Evolutionary conservation across 92 coral and sea anemone genomes (phyloP), one percentile per base, ranked within the genome.

Genomic region (Meandrina meandrites): DNA sequence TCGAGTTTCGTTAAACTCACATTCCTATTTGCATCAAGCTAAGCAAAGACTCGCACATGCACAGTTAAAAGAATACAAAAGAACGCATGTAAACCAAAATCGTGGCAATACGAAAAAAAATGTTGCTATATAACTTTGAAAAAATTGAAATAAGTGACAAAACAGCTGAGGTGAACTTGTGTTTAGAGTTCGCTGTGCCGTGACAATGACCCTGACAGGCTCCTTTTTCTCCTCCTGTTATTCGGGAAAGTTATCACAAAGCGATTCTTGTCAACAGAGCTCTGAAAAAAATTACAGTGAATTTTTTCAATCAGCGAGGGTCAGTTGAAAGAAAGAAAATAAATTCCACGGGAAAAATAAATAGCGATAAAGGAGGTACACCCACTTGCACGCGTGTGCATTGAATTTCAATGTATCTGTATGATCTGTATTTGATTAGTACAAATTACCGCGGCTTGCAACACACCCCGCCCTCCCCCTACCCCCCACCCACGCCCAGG

Each of bases 251-350:
- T 90, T 22, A 94, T 89, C 86, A 95, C 91, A 86, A 96, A 96
- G 11, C 99, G 94, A 78, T 93, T 92, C 92, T 96, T 96, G 91
- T 96, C 99, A 76, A 96, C 94, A 28, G 99, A 95, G 80, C 99
- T 96, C 99, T 96, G 85, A 79, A 71, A 62, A 80, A 35, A 36
- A 79, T 34, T 40, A 7, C 4, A 36, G 34, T 58, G 3, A 56
- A 57, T 22, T 2, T n/a, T 37, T 21, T 24, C 27, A 16, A 19
- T 36, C 4, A 17, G 51, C 14, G 51, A 73, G 48, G 27, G 27
- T 73, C 77, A 37, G 77, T 9, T 19, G 15, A 0, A 68, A 2
- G 40, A 10, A 1, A 37, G 13, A 21, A 2, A 17, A 54, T 7
- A 48, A 2, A 40, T 40, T 2, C 53, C 14, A 28, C 34, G 11